Evolutionary conservation across 2,797 vertebrate species (phyloP).

Genomic region (Myripristis jacobus): DNA sequence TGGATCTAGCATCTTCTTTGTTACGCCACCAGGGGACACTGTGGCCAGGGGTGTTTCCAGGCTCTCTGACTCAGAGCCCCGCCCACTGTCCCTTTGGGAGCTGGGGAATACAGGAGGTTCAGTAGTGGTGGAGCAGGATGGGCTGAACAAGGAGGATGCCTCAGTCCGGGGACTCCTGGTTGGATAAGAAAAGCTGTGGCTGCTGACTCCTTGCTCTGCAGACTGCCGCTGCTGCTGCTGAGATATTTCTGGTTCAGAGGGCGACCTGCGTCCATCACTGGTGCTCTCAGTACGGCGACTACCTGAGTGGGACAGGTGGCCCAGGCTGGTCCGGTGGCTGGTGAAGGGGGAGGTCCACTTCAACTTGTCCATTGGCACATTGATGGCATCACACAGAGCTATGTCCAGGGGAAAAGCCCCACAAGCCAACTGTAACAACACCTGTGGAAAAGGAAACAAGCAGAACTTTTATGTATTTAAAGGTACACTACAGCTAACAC

Average conservation of each 20-base stretch:
- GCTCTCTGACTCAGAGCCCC: slow-evolving; percentile 50
- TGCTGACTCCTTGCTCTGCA: slow-evolving; percentile 45
- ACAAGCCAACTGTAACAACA: slow-evolving; percentile 90
- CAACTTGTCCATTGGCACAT: slow-evolving; percentile 94
- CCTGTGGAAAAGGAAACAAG: slow-evolving; percentile 79
- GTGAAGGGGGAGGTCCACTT: slow-evolving; percentile 95
- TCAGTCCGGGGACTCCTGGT: slow-evolving; percentile 54
- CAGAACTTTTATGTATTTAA: too few relatives aligned
- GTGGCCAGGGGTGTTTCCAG: slow-evolving; percentile 9
- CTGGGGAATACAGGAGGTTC: slow-evolving; percentile 56
- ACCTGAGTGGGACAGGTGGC: slow-evolving; percentile 79
- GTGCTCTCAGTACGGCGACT: slow-evolving; percentile 67
- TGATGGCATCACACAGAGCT: slow-evolving; percentile 87
- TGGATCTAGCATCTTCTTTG: slow-evolving; percentile 67
- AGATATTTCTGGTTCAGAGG: slow-evolving; percentile 19
- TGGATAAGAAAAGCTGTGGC: slow-evolving; percentile 49
- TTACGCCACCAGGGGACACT: slow-evolving; percentile 22
- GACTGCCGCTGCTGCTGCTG: slow-evolving; percentile 39
- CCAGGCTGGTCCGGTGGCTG: slow-evolving; percentile 88
- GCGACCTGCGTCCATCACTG: slow-evolving; percentile 30
- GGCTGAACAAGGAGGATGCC: slow-evolving; percentile 55
- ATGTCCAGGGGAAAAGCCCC: slow-evolving; percentile 90
- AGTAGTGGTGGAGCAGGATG: slow-evolving; percentile 51
- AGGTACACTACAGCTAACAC: too few relatives aligned
- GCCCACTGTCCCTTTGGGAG: slow-evolving; percentile 49